phyloP scores from a whole-genome alignment of 2,888 invertebrate genomes.

The Adela reaumurella region DNA sequence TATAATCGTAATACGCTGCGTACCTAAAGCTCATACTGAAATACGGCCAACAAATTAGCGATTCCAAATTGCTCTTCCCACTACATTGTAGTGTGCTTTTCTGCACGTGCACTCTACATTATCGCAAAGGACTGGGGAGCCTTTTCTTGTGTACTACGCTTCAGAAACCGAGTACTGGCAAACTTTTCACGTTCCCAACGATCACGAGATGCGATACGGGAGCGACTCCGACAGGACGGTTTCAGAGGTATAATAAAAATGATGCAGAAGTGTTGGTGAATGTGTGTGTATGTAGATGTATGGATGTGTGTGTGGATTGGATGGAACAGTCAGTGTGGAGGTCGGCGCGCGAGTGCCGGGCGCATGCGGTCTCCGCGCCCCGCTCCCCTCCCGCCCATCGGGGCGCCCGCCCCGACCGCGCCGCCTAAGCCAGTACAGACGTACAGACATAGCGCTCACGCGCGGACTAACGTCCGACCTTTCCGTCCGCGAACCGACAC shows the following conservation, averaged over 20 bases:
- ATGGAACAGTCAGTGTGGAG: neutral
- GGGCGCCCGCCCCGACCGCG: conserved; percentile 38
- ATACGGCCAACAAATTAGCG: too few species aligned
- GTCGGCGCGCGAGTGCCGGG: conserved; percentile 3
- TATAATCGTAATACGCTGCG: too few species aligned
- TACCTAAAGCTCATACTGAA: too few species aligned
- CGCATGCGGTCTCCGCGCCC: conserved; percentile 18
- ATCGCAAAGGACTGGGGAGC: too few species aligned
- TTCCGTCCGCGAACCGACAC: conserved; percentile 26
- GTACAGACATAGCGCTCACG: conserved; percentile 18
- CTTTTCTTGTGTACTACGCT: too few species aligned
- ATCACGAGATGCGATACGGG: neutral
- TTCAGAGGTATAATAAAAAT: neutral
- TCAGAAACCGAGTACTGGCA: too few species aligned
- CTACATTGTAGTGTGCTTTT: too few species aligned
- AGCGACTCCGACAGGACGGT: neutral
- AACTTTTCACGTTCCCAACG: too few species aligned
- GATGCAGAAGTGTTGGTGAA: neutral
- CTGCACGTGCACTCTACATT: too few species aligned
- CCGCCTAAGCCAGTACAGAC: conserved; percentile 19
- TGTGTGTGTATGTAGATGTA: too few species aligned
- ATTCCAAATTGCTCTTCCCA: too few species aligned
- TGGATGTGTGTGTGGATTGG: too few species aligned
- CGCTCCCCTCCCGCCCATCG: conserved; percentile 21
- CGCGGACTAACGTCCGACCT: conserved; percentile 34